Evolutionary conservation across 2,113 vertebrate species (phyloP).

Genomic region (Rutilus rutilus): DNA sequence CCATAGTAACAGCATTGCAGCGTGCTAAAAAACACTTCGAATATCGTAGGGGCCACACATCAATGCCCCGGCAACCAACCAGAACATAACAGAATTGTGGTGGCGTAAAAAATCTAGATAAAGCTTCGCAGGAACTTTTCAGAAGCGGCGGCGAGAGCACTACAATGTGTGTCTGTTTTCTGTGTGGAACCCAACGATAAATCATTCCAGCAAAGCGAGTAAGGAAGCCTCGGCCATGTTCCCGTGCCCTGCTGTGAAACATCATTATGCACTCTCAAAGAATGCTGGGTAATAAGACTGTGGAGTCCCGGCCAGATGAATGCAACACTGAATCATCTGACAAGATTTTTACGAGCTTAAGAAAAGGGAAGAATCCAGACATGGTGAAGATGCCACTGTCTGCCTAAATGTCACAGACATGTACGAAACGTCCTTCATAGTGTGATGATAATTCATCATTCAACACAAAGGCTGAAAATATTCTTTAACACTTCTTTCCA

Average conservation of each 20-base stretch:
- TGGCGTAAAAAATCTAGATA: background rate
- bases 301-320: constrained; percentile 8
- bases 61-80: background rate
- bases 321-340: constrained; percentile 20
- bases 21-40: background rate
- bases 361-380: constrained; percentile 7
- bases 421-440: constrained; percentile 8
- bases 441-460: constrained; percentile 16
- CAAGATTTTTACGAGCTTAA: constrained; percentile 3
- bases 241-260: background rate
- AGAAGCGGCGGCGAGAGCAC: background rate
- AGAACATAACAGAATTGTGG: background rate
- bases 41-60: background rate
- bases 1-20: background rate
- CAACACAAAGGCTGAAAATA: constrained; percentile 24
- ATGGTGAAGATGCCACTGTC: constrained; percentile 34
- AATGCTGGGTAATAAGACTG: constrained; percentile 25
- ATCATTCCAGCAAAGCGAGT: constrained; percentile 18
- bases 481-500: constrained; percentile 36
- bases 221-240: constrained; percentile 35
- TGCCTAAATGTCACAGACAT: constrained; percentile 40
- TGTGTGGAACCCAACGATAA: constrained; percentile 28
- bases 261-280: background rate
- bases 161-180: constrained; percentile 11
- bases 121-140: background rate